phyloP scores from a whole-genome alignment of 1,140 invertebrate genomes.

The Drosophila lini region DNA sequence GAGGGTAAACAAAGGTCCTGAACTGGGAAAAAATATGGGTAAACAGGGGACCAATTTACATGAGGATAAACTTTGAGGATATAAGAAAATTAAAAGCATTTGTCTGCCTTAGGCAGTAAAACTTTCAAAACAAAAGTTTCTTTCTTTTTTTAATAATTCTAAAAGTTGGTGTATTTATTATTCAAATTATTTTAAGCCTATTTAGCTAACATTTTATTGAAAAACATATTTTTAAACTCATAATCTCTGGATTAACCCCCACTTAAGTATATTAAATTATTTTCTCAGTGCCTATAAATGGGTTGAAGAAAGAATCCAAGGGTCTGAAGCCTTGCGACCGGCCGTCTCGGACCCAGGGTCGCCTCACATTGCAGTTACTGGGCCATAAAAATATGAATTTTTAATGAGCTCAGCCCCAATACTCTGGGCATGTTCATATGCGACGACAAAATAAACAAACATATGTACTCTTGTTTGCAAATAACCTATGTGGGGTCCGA shows the following conservation, averaged over 20 bases:
- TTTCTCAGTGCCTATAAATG: conserved; percentile 8
- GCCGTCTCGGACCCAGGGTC: conserved; percentile 3
- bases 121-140: neutral
- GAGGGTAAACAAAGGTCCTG: conserved; percentile 27
- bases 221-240: too few species aligned
- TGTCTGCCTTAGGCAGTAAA: neutral
- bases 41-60: neutral
- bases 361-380: conserved; percentile 51
- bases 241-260: neutral
- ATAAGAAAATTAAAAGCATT: neutral
- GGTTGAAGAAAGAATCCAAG: conserved; percentile 13
- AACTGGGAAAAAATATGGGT: conserved; percentile 1
- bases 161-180: neutral
- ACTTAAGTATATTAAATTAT: neutral
- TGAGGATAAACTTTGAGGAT: neutral
- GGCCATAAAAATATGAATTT: conserved; percentile 61
- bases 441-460: conserved; percentile 32
- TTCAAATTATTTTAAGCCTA: too few species aligned
- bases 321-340: conserved; percentile 1
- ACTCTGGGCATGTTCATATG: conserved; percentile 14
- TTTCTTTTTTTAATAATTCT: neutral
- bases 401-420: conserved; percentile 51
- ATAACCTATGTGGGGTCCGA: conserved; percentile 30
- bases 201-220: too few species aligned
- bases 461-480: conserved; percentile 20